Percentiles rank a stretch among this genome's conserved stretches.
Conservation (phyloP, 2,113 vertebrate genomes). For the Acrocephalus kingi region DNA sequence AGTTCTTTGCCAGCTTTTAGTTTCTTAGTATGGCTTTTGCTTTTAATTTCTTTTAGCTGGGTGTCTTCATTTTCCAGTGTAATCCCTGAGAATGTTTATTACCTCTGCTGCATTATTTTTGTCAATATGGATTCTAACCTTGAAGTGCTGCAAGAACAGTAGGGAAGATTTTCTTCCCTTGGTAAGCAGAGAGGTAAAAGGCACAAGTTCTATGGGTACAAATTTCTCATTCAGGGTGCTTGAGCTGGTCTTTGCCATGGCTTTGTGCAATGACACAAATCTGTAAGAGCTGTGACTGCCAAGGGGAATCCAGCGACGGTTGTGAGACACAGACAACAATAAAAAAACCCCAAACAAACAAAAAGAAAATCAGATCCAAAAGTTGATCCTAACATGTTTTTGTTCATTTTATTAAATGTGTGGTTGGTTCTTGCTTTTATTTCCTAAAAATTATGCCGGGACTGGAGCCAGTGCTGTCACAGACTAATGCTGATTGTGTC, state of each 20-base stretch:
- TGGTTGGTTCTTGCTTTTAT: constrained; percentile 36
- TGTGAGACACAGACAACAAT: background rate
- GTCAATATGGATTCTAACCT: constrained; percentile 12
- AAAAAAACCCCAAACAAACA: background rate
- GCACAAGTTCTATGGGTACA: background rate
- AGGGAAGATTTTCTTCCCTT: background rate
- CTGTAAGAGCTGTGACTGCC: background rate
- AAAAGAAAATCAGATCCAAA: background rate
- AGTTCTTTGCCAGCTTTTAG: constrained; percentile 14
- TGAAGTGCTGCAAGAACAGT: background rate
- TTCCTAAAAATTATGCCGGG: constrained; percentile 4
- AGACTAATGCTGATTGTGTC: constrained; percentile 51
- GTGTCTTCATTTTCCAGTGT: background rate
- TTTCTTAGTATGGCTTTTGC: background rate
- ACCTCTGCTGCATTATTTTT: background rate
- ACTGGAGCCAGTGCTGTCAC: constrained; percentile 49
- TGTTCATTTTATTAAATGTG: background rate
- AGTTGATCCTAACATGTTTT: background rate
- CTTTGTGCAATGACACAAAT: background rate
- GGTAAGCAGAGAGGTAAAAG: background rate
- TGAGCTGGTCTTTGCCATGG: background rate
- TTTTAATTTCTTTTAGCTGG: constrained; percentile 30
- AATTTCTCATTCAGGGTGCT: background rate
- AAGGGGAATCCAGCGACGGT: background rate
- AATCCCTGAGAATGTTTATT: constrained; percentile 1